Evolutionary conservation across 2,888 invertebrate species (phyloP), one percentile per base, ranked within the genome.

Genomic region (Tromatobia lineatoria): DNA sequence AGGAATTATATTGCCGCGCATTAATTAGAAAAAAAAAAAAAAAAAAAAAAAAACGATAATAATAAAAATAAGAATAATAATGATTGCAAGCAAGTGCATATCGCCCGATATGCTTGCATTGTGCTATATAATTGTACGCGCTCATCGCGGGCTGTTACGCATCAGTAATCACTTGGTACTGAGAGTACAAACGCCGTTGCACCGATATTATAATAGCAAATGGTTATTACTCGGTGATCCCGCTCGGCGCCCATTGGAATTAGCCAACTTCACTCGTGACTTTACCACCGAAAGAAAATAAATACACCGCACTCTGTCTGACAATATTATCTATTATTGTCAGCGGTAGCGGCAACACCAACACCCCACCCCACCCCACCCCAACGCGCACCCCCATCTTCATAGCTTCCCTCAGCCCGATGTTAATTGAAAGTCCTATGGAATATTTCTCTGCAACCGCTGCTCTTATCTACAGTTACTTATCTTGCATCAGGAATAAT

Each of bases 341-440:
- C 80, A 71, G 80, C 54, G 29, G 47, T 42, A 38, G 57, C 57
- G 34, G 45, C 13, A n/a, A 47, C 57, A 47, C 34, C 11, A 11
- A 47, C 50, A 45, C 54, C 57, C 71, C 47, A 15, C 45, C 45
- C 50, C 25, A 42, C 13, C 23, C 25, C 25, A 11, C 8, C 23
- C 42, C 64, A 34, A 2, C 29, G 2, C 64, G 18, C 61, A 6
- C 52, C 38, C 18, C 3, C 23, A 38, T 38, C 38, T 38, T 38
- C 34, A 50, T 50, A 52, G 25, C 20, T 23, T 47, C 10, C 25
- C 69, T 29, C 18, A 64, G 59, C 75, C 50, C 61, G 80, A 74
- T 74, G 77, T 69, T 75, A 84, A 81, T 78, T 78, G 84, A 84
- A 81, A 84, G 77, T 82, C 59, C 78, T 74, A 64, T 77, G 74